These are phyloP conservation scores for Tokudaia muenninki DNA, from an alignment of 2,797 vertebrate species.

Conservation along the genomic window DNA sequence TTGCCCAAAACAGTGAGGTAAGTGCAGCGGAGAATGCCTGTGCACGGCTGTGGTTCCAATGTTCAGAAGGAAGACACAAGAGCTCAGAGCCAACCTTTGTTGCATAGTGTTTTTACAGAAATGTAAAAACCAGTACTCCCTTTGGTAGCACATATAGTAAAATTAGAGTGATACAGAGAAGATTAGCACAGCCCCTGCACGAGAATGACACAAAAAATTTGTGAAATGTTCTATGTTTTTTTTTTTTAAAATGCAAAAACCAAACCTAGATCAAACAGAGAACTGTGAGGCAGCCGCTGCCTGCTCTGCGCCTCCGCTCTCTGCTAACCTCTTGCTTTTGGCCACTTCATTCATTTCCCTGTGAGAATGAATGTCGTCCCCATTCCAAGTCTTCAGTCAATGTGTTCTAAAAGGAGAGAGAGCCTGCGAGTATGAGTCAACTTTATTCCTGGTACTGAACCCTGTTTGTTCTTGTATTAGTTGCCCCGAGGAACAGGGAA, in stretches of 20 bases:
- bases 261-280: not conserved
- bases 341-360: conserved; percentile 61
- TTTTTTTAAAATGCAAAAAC: not conserved
- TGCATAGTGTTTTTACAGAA: not conserved
- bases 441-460: conserved; percentile 82
- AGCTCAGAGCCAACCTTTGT: not conserved
- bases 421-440: conserved; percentile 80
- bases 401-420: conserved; percentile 82
- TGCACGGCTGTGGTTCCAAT: not conserved
- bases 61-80: not conserved
- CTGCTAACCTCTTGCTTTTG: conserved; percentile 44
- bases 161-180: not conserved
- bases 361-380: conserved; percentile 65
- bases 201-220: not conserved
- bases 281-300: not conserved
- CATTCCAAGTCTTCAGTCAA: conserved; percentile 80
- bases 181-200: not conserved
- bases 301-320: conserved; percentile 41
- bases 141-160: not conserved
- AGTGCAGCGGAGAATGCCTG: not conserved
- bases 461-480: conserved; percentile 74
- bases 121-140: not conserved
- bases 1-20: not conserved
- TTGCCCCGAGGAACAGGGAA: conserved; percentile 77
- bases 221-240: not conserved